These are phyloP conservation scores for Crocidura indochinensis DNA, from an alignment of 2,797 vertebrate species.

Conservation along the genomic window DNA sequence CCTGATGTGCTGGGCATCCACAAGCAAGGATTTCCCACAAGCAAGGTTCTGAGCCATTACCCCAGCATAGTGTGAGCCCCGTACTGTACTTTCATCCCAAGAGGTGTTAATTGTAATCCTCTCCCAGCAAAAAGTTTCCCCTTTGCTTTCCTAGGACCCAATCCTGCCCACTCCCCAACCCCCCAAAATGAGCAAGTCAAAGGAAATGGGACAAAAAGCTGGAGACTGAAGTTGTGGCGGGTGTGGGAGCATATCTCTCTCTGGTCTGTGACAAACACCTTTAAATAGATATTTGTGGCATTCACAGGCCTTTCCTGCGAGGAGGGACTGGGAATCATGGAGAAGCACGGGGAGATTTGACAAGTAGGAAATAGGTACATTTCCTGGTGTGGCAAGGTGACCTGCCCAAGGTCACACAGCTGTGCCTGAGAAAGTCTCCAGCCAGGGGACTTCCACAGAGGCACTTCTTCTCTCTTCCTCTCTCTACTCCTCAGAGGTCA, in stretches of 20 bases:
- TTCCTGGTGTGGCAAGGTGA: constrained; percentile 5
- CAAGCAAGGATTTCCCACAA: too few relatives aligned
- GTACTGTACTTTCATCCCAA: not conserved
- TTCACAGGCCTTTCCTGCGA: not conserved
- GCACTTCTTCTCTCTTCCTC: too few relatives aligned
- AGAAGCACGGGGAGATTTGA: constrained; percentile 10
- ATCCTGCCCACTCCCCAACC: not conserved
- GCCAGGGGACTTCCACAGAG: too few relatives aligned
- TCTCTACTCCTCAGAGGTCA: not conserved
- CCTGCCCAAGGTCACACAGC: constrained; percentile 62
- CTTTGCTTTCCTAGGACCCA: not conserved
- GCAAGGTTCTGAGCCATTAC: too few relatives aligned
- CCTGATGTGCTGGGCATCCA: too few relatives aligned
- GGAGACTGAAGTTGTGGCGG: not conserved
- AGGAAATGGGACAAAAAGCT: not conserved
- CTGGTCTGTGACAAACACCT: not conserved
- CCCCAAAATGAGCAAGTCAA: not conserved
- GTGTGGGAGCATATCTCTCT: not conserved
- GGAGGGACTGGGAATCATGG: not conserved
- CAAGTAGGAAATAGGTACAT: not conserved
- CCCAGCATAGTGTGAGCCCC: too few relatives aligned
- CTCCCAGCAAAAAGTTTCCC: not conserved
- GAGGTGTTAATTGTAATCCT: not conserved
- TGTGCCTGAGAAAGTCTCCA: too few relatives aligned
- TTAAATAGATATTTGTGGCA: constrained; percentile 22